A percentile compares a stretch with the other conserved stretches of the same genome.
These are phyloP conservation scores for Smittia sp. DNA, from an alignment of 2,888 invertebrate genomes.

Conservation along the genomic window DNA sequence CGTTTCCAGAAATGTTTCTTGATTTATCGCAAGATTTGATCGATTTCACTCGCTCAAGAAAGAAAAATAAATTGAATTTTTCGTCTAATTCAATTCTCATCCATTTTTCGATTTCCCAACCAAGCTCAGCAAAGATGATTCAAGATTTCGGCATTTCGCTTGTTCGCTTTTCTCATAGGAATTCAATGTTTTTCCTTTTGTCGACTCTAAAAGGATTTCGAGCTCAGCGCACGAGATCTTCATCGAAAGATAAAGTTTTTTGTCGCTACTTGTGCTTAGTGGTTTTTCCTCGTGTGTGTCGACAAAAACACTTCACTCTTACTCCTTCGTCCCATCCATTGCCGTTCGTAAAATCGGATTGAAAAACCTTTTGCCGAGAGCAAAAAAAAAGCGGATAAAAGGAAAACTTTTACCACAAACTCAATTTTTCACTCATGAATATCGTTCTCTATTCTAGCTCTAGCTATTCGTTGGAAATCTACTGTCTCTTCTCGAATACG, in stretches of 20 bases:
- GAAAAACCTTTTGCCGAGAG: background rate
- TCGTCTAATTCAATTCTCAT: constrained; percentile 11
- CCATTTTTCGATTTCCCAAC: background rate
- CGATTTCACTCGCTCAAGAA: background rate
- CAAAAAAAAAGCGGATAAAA: background rate
- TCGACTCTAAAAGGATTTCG: background rate
- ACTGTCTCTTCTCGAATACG: background rate
- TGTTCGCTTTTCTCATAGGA: background rate
- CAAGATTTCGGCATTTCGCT: background rate
- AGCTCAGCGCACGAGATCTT: background rate
- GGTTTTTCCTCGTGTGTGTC: background rate
- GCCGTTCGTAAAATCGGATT: background rate
- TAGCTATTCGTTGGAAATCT: background rate
- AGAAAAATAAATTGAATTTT: constrained; percentile 20
- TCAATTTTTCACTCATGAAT: constrained; percentile 8
- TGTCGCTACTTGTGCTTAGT: background rate
- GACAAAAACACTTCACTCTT: background rate
- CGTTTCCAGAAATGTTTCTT: too few relatives aligned
- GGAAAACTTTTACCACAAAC: background rate
- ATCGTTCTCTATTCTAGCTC: background rate
- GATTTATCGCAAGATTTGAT: background rate
- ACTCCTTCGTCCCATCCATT: background rate
- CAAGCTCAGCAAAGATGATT: background rate
- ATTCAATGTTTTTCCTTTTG: background rate
- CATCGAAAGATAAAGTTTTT: background rate